phyloP scores from a whole-genome alignment of 2,113 vertebrate genomes.

The Gopherus evgoodei region DNA sequence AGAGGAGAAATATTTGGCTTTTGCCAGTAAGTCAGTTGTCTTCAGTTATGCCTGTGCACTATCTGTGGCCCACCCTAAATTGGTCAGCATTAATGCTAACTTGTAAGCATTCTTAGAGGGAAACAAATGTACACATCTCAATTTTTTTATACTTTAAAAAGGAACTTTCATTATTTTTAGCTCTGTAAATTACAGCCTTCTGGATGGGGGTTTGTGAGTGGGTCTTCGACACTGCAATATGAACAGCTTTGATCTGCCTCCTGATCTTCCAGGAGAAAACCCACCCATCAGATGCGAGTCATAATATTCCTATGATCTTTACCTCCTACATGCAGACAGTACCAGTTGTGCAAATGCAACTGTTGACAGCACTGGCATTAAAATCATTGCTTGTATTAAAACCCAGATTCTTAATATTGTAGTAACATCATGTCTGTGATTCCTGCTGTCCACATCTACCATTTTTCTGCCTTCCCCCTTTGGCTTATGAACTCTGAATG shows the following conservation, averaged over 20 bases:
- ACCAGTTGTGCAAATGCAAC: neutral
- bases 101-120: neutral
- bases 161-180: neutral
- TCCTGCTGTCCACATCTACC: neutral
- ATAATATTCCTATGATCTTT: neutral
- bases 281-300: neutral
- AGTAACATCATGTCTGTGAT: neutral
- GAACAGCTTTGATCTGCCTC: neutral
- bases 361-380: neutral
- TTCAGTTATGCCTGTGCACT: neutral
- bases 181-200: neutral
- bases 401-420: neutral
- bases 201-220: neutral
- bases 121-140: neutral
- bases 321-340: neutral
- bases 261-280: neutral
- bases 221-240: neutral
- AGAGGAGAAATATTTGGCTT: neutral
- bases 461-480: neutral
- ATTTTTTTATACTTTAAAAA: neutral
- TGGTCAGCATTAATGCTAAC: neutral
- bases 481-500: neutral
- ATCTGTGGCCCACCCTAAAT: neutral
- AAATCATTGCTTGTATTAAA: neutral
- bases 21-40: neutral